Evolutionary conservation across 2,888 invertebrate species (phyloP), one percentile per base, ranked within the genome.

Genomic region (Macrophya annulata): DNA sequence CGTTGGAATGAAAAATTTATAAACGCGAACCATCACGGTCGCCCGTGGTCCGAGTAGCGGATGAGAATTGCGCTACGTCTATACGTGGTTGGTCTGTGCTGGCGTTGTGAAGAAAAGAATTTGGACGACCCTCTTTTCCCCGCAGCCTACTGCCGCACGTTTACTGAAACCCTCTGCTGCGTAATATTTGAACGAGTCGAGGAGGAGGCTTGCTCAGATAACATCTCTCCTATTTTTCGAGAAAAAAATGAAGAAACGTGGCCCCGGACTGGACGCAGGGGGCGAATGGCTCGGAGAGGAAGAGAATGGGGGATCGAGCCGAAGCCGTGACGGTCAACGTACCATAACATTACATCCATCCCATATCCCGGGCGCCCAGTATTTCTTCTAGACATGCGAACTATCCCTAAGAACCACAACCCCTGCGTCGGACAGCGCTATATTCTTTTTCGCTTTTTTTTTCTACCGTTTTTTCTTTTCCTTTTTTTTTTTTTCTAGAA

Each of bases 331-430:
- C 90, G 92, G 91, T 92, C 92, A 93, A 92, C 92, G 93, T 92
- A 91, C 93, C 92, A 91, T 93, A 92, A 92, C 92, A 92, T 93
- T 92, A 92, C 91, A 92, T 91, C 90, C 90, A 92, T 92, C 90
- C 89, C 88, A 88, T 89, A 90, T 90, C 90, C 89, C 86, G 88
- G 86, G 86, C 86, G 88, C 87, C 86, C 87, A 87, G 88, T 90
- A 90, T 91, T 91, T 91, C 91, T 91, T 90, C 89, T 51, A 89
- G 90, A 90, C 91, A 90, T 88, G 90, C 89, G 88, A 91, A 87
- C 88, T 88, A 85, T 86, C 84, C 87, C 84, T 87, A 88, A 86
- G 85, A 77, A 51, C 76, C 85, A 72, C 74, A 76, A 62, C 83
- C 83, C 31, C 71, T 25, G 83, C 68, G 45, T 81, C 43, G 81